Evolutionary conservation across 1,140 invertebrate genomes (phyloP).

Genomic region (Phymastichus coffea): DNA sequence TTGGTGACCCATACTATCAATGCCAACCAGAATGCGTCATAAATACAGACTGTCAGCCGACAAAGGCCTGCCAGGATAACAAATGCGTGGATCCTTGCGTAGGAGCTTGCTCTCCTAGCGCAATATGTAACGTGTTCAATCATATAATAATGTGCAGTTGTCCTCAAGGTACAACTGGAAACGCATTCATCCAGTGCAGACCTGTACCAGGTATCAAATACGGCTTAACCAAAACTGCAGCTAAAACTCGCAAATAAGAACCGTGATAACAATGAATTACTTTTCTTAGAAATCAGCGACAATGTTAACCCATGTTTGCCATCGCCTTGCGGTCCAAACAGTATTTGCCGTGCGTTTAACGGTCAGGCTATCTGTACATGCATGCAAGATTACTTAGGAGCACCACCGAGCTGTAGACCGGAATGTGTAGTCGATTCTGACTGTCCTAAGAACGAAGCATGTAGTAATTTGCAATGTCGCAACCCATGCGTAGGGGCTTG

Average conservation of each 20-base stretch:
- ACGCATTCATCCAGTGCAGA: slow-evolving; percentile 66
- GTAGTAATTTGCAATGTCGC: slow-evolving; percentile 63
- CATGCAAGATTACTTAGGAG: slow-evolving; percentile 58
- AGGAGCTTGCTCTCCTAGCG: slow-evolving; percentile 66
- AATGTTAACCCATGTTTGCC: slow-evolving; percentile 44
- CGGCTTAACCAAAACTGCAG: neutral
- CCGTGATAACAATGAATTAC: too few species aligned
- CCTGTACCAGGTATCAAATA: slow-evolving; percentile 46
- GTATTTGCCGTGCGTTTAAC: slow-evolving; percentile 51
- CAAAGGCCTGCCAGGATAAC: slow-evolving; percentile 63
- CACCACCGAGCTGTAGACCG: slow-evolving; percentile 63
- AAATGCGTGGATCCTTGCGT: slow-evolving; percentile 72
- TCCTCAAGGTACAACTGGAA: slow-evolving; percentile 66
- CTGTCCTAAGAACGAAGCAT: slow-evolving; percentile 62
- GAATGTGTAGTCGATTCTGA: slow-evolving; percentile 69
- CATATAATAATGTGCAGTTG: slow-evolving; percentile 69
- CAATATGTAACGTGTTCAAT: slow-evolving; percentile 65
- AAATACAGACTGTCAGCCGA: slow-evolving; percentile 64
- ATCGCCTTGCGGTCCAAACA: slow-evolving; percentile 52
- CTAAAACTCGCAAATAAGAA: too few species aligned
- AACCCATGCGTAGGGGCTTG: slow-evolving; percentile 58
- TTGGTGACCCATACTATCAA: slow-evolving; percentile 67
- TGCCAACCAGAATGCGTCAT: slow-evolving; percentile 70
- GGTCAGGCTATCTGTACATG: slow-evolving; percentile 64
- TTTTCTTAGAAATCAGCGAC: neutral